A percentile compares a stretch with the other conserved stretches of the same genome.
Evolutionary conservation across 2,888 invertebrate genomes (phyloP).

Genomic region (Stenurella melanura): DNA sequence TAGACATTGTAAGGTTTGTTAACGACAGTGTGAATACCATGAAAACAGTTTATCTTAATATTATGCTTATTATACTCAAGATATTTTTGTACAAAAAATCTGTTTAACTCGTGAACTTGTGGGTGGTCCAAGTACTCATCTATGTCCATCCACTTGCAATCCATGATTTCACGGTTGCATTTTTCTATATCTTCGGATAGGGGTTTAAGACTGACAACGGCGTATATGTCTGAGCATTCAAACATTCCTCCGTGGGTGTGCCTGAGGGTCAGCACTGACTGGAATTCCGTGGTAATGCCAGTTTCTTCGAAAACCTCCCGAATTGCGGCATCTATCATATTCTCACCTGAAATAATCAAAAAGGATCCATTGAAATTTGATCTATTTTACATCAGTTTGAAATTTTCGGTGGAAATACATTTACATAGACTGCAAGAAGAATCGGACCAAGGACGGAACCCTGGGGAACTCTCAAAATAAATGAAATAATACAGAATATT

Average conservation of each 20-base stretch:
- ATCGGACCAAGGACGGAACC: too few relatives aligned
- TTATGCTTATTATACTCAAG: slow-evolving; percentile 79
- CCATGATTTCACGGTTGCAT: slow-evolving; percentile 86
- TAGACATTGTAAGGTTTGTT: slow-evolving; percentile 73
- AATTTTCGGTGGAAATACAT: too few relatives aligned
- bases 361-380: neutral
- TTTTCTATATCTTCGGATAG: slow-evolving; percentile 78
- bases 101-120: slow-evolving; percentile 83
- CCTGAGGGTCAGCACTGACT: slow-evolving; percentile 84
- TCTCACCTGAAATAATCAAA: slow-evolving; percentile 80
- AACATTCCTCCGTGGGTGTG: slow-evolving; percentile 87
- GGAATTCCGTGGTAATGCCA: slow-evolving; percentile 84
- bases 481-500: too few relatives aligned
- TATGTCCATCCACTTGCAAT: slow-evolving; percentile 88
- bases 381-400: neutral
- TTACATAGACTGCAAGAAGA: too few relatives aligned
- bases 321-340: slow-evolving; percentile 86
- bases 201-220: slow-evolving; percentile 84
- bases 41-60: slow-evolving; percentile 77
- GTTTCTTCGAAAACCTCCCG: slow-evolving; percentile 95
- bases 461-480: too few relatives aligned
- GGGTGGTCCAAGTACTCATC: slow-evolving; percentile 83
- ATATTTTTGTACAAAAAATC: slow-evolving; percentile 80
- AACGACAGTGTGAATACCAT: slow-evolving; percentile 74
- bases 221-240: slow-evolving; percentile 91